phyloP scores from a whole-genome alignment of 2,113 vertebrate genomes.

The Hippocampus abdominalis region DNA sequence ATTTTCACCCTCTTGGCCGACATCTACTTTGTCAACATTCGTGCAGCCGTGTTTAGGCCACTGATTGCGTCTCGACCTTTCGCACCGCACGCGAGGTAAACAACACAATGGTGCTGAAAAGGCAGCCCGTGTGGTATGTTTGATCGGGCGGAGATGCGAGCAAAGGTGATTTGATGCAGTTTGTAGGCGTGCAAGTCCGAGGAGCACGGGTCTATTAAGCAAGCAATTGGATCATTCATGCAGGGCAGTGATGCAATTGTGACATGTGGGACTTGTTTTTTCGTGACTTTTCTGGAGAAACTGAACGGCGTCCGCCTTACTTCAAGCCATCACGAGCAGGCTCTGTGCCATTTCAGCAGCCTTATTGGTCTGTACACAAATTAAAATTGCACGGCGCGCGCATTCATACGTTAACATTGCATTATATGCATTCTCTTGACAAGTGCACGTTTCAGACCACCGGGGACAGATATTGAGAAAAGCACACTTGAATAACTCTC shows the following conservation, averaged over 20 bases:
- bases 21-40: constrained; percentile 54
- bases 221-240: background rate
- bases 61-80: constrained; percentile 70
- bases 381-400: background rate
- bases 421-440: background rate
- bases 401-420: background rate
- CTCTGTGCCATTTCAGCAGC: background rate
- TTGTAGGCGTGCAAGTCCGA: background rate
- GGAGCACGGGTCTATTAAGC: background rate
- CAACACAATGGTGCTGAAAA: constrained; percentile 40
- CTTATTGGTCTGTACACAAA: too few species aligned
- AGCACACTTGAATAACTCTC: too few species aligned
- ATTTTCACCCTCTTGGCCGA: constrained; percentile 60
- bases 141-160: background rate
- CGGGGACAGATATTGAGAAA: too few species aligned
- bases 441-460: background rate
- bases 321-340: background rate
- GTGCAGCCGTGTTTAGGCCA: constrained; percentile 53
- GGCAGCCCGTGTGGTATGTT: background rate
- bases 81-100: constrained; percentile 45
- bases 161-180: background rate
- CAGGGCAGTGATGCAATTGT: too few species aligned
- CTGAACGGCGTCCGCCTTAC: background rate
- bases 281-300: background rate
- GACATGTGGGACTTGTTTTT: too few species aligned